Evolutionary conservation across 2,113 vertebrate genomes (phyloP), one percentile per base, ranked within the genome.

Genomic region (Pseudorasbora parva): DNA sequence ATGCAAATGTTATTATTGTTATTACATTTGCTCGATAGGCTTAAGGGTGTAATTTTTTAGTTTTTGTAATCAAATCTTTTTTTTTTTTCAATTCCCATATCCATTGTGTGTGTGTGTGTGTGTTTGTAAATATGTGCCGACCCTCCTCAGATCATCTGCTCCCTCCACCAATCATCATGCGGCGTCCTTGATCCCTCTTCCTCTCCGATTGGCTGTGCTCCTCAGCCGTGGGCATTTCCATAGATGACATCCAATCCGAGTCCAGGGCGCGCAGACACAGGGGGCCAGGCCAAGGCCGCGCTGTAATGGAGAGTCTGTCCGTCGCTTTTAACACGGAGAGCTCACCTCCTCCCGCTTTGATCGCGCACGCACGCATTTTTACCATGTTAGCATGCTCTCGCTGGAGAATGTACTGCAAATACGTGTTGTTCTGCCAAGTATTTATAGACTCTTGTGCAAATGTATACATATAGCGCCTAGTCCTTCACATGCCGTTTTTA

Each of bases 151-250:
- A 85, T 91, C 88, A 85, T 89, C 82, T 83, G 86, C 84, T 87
- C 82, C 43, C 68, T 87, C 89, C 85, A 83, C 84, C 86, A 89
- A 87, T 90, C 83, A 56, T 85, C 49, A 68, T 14, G 73, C 88
- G 77, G 79, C 83, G 81, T 85, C 84, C 88, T 80, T 78, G 86
- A 82, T 82, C 57, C 25, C 25, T 83, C 47, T 56, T 51, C 54
- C 68, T 60, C 30, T 89, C 86, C 86, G 76, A 92, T 92, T 94
- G 93, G 93, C 78, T 89, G 21, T 66, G 54, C 81, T 56, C 89
- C 89, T 86, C 88, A 90, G 84, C 83, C 74, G 60, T 84, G 81
- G 89, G 91, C 84, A 91, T 90, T 85, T 90, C 88, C 88, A 85
- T 79, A 23, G 84, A 56, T n/a, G 66, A 56, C n/a, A 90, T 86